Evolutionary conservation across 2,888 invertebrate genomes (phyloP).

Genomic region (Prenolepis imparis): DNA sequence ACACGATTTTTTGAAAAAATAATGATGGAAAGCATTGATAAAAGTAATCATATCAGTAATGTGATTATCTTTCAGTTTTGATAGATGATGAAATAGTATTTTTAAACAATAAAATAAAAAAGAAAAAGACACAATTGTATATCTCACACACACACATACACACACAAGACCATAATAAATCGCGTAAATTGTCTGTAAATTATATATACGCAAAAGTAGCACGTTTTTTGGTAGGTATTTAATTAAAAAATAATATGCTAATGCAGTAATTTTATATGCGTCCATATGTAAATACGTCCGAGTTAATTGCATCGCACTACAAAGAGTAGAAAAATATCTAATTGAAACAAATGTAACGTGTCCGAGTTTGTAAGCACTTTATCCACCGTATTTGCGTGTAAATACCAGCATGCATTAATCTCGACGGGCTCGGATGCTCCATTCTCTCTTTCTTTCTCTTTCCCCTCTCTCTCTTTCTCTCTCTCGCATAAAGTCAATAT

Average conservation of each 20-base stretch:
- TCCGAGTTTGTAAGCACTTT: constrained; percentile 49
- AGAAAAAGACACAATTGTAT: neutral
- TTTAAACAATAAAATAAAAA: neutral
- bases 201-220: neutral
- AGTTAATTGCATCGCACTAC: constrained; percentile 16
- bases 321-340: constrained; percentile 14
- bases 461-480: neutral
- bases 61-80: neutral
- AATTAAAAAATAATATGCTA: neutral
- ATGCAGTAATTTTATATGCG: neutral
- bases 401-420: constrained; percentile 51
- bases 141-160: neutral
- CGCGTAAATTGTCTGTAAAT: constrained; percentile 2
- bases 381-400: constrained; percentile 45
- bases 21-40: neutral
- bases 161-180: neutral
- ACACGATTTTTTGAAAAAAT: neutral
- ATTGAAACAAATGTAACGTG: constrained; percentile 43
- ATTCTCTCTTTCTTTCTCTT: neutral
- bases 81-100: neutral
- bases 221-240: neutral
- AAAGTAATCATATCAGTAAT: neutral
- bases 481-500: constrained; percentile 64
- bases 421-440: constrained; percentile 22
- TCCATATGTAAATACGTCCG: neutral